Base-by-base conservation (phyloP, 1,140 invertebrate species). In the Formica exsecta region DNA sequence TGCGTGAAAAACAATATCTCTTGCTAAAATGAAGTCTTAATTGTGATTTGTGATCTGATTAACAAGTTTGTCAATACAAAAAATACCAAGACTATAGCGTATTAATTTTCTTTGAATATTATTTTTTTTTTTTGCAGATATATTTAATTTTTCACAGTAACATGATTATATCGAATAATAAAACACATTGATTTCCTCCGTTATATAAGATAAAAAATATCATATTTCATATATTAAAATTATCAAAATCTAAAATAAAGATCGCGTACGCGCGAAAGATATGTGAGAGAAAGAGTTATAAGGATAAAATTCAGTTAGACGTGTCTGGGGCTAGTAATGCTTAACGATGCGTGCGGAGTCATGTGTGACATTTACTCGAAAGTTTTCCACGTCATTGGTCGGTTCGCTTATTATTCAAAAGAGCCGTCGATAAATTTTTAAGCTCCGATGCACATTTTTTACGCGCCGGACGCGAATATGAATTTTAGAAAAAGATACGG, bases 371-470 rank as follows among this genome's bases (percentile, higher is more conserved):
- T 87, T 85, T 74, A 86, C 85, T 73, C 48, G 36, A 73, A 73
- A 75, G 65, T 85, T 80, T 81, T 86, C 86, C 76, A 51, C 81
- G 54, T 83, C 80, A 66, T 87, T 84, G 80, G 51, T 61, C 66
- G 66, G n/a, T n/a, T 59, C 86, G 71, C 51, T 87, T 87, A 84
- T 85, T 87, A 87, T 87, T 87, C 86, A 87, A 86, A 74, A 44
- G 66, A 22, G 13, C 22, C 85, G 36, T 41, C 79, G 68, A 86
- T 86, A 83, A 86, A 86, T 86, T 84, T 84, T 86, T 57, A 86
- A 73, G 79, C 51, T 66, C 62, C 79, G 65, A 19, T 80, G 76
- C 75, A 84, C 36, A 59, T 84, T 86, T 73, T 84, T 74, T 74
- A 83, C 68, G 79, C 29, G 51, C 66, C 79, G 61, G n/a, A 80